Evolutionary conservation across 2,113 vertebrate species (phyloP).

Genomic region (Sminthopsis crassicaudata): DNA sequence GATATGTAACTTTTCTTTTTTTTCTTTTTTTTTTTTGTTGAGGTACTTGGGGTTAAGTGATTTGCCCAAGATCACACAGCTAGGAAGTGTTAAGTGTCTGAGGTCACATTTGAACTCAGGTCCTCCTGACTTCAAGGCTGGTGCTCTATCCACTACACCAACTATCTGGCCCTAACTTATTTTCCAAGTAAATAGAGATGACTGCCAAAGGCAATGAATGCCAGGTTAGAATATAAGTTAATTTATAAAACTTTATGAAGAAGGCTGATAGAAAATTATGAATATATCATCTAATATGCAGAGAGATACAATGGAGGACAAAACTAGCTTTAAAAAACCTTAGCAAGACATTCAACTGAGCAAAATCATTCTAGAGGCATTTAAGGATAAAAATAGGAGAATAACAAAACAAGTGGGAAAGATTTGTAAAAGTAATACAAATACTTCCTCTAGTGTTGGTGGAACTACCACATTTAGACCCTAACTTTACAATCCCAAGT

Average conservation of each 20-base stretch:
- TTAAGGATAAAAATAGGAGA: neutral
- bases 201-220: neutral
- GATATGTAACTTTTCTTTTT: neutral
- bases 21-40: too few species aligned
- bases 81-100: too few species aligned
- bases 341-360: neutral
- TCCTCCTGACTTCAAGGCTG: too few species aligned
- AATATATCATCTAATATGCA: neutral
- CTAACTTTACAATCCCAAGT: neutral
- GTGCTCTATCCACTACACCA: too few species aligned
- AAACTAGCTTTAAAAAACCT: neutral
- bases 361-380: neutral
- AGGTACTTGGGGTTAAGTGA: too few species aligned
- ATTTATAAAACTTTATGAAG: neutral
- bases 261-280: neutral
- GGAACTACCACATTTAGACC: neutral
- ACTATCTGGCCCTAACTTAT: neutral
- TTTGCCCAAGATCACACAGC: too few species aligned
- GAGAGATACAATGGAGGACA: neutral
- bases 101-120: too few species aligned
- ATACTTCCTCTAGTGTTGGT: neutral
- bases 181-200: neutral
- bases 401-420: neutral
- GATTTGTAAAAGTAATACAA: neutral
- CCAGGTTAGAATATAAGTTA: neutral